Evolutionary conservation across 2,888 invertebrate species (phyloP).

Genomic region (Stratiomys singularior): DNA sequence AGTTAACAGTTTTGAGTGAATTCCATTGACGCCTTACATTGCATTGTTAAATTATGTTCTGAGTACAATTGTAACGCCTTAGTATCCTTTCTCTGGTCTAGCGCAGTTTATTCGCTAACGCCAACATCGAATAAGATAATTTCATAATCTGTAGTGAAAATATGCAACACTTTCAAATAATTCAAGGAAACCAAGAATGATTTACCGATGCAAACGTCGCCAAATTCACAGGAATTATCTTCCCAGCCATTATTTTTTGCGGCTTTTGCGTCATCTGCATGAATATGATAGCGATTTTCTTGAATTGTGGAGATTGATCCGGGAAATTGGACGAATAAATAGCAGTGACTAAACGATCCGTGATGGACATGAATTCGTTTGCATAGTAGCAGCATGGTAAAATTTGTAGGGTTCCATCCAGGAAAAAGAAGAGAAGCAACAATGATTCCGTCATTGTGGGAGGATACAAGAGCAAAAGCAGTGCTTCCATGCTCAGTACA

Average conservation of each 20-base stretch:
- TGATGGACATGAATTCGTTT: conserved; percentile 19
- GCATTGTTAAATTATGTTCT: too few species aligned
- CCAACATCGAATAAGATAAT: not conserved
- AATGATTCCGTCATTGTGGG: not conserved
- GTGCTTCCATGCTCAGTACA: not conserved
- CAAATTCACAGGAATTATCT: conserved; percentile 30
- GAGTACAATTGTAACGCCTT: too few species aligned
- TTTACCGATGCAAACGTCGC: conserved; percentile 13
- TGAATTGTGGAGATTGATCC: conserved; percentile 33
- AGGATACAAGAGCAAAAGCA: not conserved
- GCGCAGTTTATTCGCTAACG: conserved; percentile 3
- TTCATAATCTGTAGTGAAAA: conserved; percentile 10
- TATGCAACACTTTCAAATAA: not conserved
- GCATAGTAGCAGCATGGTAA: conserved; percentile 42
- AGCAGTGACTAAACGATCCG: conserved; percentile 21
- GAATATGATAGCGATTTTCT: conserved; percentile 42
- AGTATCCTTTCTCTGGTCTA: too few species aligned
- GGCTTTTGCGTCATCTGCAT: conserved; percentile 39
- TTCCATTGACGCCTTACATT: too few species aligned
- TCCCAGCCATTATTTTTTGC: conserved; percentile 22
- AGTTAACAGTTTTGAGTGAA: too few species aligned
- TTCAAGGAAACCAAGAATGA: not conserved
- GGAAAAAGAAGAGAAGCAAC: not conserved
- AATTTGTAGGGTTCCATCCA: not conserved
- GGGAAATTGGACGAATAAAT: conserved; percentile 43